A percentile compares a stretch with the other conserved stretches of the same genome.
Evolutionary conservation across 1,140 invertebrate genomes (phyloP).

Genomic region (Leptopilina clavipes): DNA sequence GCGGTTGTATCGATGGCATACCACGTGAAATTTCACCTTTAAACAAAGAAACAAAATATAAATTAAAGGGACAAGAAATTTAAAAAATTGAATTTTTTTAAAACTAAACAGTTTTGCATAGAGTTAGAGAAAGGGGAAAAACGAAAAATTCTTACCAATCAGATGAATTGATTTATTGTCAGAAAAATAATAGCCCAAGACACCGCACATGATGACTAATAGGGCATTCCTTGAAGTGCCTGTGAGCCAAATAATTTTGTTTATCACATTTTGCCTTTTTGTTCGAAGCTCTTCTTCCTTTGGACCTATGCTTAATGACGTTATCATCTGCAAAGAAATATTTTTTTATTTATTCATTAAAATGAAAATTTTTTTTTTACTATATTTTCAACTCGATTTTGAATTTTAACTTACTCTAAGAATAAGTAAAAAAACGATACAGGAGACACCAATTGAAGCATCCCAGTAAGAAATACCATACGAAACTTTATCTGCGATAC

Average conservation of each 20-base stretch:
- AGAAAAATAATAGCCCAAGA: constrained; percentile 75
- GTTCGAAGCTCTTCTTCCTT: constrained; percentile 72
- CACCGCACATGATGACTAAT: constrained; percentile 81
- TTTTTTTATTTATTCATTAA: not conserved
- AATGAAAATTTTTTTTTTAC: not conserved
- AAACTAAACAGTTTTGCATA: not conserved
- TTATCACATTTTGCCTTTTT: constrained; percentile 68
- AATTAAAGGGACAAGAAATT: not conserved
- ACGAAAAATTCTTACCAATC: constrained; percentile 77
- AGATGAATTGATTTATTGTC: constrained; percentile 38
- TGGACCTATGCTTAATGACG: constrained; percentile 77
- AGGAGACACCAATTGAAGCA: constrained; percentile 81
- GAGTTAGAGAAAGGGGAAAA: not conserved
- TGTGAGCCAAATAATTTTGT: constrained; percentile 77
- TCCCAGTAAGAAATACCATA: constrained; percentile 80
- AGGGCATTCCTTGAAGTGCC: constrained; percentile 86
- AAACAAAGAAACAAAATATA: not conserved
- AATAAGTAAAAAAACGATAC: constrained; percentile 82
- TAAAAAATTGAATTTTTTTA: not conserved
- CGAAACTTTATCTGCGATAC: constrained; percentile 77
- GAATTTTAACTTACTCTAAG: constrained; percentile 78
- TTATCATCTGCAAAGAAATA: constrained; percentile 75
- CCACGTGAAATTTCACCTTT: constrained; percentile 80
- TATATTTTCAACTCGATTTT: not conserved
- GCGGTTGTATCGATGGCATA: constrained; percentile 79